phyloP scores from a whole-genome alignment of 2,797 vertebrate species.

The Myioborus melanocephalus region DNA sequence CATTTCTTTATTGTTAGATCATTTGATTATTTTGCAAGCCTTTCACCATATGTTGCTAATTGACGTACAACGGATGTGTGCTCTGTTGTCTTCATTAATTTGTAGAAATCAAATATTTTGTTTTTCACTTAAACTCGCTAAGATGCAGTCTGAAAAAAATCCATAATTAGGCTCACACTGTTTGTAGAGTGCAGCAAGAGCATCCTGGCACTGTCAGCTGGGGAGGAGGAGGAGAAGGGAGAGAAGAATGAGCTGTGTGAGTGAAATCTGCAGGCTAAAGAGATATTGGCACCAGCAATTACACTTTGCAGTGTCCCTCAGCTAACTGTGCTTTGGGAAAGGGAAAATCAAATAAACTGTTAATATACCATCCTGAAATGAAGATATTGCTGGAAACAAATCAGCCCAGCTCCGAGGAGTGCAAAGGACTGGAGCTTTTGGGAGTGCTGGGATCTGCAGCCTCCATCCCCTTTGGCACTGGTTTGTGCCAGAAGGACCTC shows the following conservation, averaged over 20 bases:
- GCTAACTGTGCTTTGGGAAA: not conserved
- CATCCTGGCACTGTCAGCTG: not conserved
- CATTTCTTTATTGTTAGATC: slow-evolving; percentile 62
- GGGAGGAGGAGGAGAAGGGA: slow-evolving; percentile 6
- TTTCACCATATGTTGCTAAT: slow-evolving; percentile 68
- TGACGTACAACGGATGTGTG: slow-evolving; percentile 59
- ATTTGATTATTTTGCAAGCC: slow-evolving; percentile 58
- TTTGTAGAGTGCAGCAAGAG: slow-evolving; percentile 13
- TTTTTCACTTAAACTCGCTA: slow-evolving; percentile 41
- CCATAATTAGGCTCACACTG: slow-evolving; percentile 48
- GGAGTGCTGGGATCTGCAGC: not conserved
- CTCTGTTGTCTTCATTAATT: slow-evolving; percentile 64
- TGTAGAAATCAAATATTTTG: slow-evolving; percentile 64
- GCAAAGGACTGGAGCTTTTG: not conserved
- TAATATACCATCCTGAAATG: not conserved
- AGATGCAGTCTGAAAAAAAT: slow-evolving; percentile 13
- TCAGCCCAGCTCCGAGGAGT: not conserved
- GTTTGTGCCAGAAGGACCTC: not conserved
- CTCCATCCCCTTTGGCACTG: not conserved
- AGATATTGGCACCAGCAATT: not conserved
- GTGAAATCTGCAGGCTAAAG: not conserved
- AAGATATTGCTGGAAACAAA: not conserved
- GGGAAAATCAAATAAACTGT: not conserved
- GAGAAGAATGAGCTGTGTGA: not conserved
- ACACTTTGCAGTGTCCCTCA: slow-evolving; percentile 13